phyloP scores from a whole-genome alignment of 1,140 invertebrate species.

The Ostrea edulis region DNA sequence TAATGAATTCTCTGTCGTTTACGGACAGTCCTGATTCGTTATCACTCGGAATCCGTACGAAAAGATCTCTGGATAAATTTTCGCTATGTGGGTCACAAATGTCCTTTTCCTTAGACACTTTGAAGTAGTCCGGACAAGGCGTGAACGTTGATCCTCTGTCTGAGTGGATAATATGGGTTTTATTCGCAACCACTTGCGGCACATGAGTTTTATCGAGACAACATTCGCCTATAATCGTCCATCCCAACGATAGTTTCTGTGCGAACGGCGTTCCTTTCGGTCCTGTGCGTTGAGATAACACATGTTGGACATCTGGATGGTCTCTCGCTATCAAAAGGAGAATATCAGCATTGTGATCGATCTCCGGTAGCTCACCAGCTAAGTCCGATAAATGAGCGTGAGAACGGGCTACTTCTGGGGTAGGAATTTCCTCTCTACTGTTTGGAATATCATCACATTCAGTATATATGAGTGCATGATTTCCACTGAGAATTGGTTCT shows the following conservation, averaged over 20 bases:
- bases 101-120: background rate
- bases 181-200: background rate
- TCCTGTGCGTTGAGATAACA: slow-evolving; percentile 48
- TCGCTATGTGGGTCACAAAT: background rate
- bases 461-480: background rate
- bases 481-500: background rate
- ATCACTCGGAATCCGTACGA: slow-evolving; percentile 5
- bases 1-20: slow-evolving; percentile 48
- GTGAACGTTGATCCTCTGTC: background rate
- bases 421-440: slow-evolving; percentile 12
- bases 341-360: slow-evolving; percentile 47
- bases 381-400: slow-evolving; percentile 48
- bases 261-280: slow-evolving; percentile 31
- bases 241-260: slow-evolving; percentile 56
- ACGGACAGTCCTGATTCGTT: slow-evolving; percentile 22
- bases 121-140: background rate
- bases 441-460: background rate
- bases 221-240: slow-evolving; percentile 54
- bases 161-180: slow-evolving; percentile 2
- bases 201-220: slow-evolving; percentile 41
- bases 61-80: background rate
- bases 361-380: background rate
- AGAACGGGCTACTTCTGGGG: slow-evolving; percentile 39
- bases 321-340: slow-evolving; percentile 49
- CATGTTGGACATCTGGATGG: slow-evolving; percentile 45